Percentiles rank a stretch among this genome's conserved stretches.
Conservation (phyloP, 2,888 invertebrate genomes). For the Chymomyza procnemis region DNA sequence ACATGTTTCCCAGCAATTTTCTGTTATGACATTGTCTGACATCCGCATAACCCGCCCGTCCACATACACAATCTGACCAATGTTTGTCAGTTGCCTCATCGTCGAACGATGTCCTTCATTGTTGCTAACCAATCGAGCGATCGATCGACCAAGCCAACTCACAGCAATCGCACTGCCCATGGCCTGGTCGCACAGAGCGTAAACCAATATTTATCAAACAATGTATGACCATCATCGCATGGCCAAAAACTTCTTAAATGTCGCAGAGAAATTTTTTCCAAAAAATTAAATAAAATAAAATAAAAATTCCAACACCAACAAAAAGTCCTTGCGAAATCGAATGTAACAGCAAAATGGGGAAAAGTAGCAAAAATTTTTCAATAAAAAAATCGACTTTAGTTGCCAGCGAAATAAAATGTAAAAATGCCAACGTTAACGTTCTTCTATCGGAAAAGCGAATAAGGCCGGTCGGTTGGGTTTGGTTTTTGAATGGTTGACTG, state of each 20-base stretch:
- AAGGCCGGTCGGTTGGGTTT: slow-evolving; percentile 28
- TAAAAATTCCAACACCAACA: neutral
- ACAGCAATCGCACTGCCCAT: neutral
- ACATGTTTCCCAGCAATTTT: slow-evolving; percentile 54
- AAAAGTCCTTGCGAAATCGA: neutral
- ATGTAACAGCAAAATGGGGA: slow-evolving; percentile 17
- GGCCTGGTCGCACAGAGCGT: slow-evolving; percentile 30
- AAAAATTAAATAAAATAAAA: slow-evolving; percentile 1
- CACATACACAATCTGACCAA: slow-evolving; percentile 17
- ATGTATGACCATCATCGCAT: slow-evolving; percentile 53
- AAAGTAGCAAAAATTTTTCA: slow-evolving; percentile 48
- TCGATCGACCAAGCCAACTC: neutral
- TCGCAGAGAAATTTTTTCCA: slow-evolving; percentile 13
- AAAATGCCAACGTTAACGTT: slow-evolving; percentile 55
- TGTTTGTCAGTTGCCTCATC: slow-evolving; percentile 42
- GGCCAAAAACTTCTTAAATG: slow-evolving; percentile 65
- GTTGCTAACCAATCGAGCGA: neutral
- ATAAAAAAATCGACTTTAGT: slow-evolving; percentile 69
- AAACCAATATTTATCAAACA: slow-evolving; percentile 69
- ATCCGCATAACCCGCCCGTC: slow-evolving; percentile 2
- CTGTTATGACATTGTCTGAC: neutral
- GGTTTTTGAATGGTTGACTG: slow-evolving; percentile 1
- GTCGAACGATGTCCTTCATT: slow-evolving; percentile 15
- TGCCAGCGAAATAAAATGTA: slow-evolving; percentile 55
- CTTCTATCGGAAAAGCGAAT: slow-evolving; percentile 56